Conservation (phyloP, 2,113 vertebrate genomes). For the Labeo rohita region DNA sequence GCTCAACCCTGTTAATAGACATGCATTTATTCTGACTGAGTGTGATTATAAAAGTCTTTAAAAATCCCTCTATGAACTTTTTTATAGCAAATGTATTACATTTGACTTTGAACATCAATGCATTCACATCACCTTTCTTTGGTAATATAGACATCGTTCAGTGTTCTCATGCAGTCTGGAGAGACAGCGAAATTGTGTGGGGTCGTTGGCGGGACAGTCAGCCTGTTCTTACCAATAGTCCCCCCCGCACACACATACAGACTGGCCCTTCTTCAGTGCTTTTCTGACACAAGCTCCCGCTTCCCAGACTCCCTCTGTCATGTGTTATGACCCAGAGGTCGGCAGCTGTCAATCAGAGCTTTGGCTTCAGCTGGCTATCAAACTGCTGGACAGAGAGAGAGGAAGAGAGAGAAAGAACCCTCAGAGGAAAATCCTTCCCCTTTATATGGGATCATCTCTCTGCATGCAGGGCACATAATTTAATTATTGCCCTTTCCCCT, state of each 20-base stretch:
- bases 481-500: slow-evolving; percentile 73
- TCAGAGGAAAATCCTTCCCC: slow-evolving; percentile 68
- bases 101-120: background rate
- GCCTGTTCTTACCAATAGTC: slow-evolving; percentile 59
- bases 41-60: too few species aligned
- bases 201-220: slow-evolving; percentile 75
- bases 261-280: slow-evolving; percentile 40
- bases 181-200: slow-evolving; percentile 50
- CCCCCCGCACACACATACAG: slow-evolving; percentile 46
- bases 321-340: slow-evolving; percentile 73
- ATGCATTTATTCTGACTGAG: background rate
- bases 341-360: slow-evolving; percentile 77
- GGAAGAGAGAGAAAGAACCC: slow-evolving; percentile 73
- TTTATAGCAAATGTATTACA: background rate
- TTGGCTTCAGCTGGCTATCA: slow-evolving; percentile 74
- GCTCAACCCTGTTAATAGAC: background rate
- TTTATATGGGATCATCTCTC: slow-evolving; percentile 80
- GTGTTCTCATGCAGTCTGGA: slow-evolving; percentile 50
- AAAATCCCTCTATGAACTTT: too few species aligned
- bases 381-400: slow-evolving; percentile 67
- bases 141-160: background rate
- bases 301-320: slow-evolving; percentile 78
- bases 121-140: background rate
- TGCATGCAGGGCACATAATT: slow-evolving; percentile 81
- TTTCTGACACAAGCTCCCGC: slow-evolving; percentile 57